These are phyloP conservation scores for Drosophila kokeensis DNA, from an alignment of 2,888 invertebrate species.

Conservation along the genomic window DNA sequence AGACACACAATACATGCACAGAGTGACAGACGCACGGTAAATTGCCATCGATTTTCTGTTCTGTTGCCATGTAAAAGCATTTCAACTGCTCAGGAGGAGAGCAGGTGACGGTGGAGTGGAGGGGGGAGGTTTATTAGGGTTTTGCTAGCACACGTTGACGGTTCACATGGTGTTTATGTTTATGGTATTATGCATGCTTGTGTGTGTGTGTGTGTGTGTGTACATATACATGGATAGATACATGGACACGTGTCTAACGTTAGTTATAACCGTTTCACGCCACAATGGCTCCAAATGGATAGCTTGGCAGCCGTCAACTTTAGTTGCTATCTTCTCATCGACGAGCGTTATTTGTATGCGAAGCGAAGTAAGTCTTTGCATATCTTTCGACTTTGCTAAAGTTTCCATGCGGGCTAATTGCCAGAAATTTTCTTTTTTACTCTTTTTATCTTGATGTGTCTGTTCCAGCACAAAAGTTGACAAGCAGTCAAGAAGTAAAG, in stretches of 20 bases:
- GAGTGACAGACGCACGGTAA: constrained; percentile 61
- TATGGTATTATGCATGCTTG: constrained; percentile 39
- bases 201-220: not conserved
- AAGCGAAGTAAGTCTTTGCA: constrained; percentile 8
- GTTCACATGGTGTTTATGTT: constrained; percentile 61
- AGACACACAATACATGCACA: constrained; percentile 26
- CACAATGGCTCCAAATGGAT: constrained; percentile 11
- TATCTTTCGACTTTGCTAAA: constrained; percentile 42
- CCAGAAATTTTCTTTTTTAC: not conserved
- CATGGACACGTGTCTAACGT: constrained; percentile 14
- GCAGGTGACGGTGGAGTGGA: not conserved
- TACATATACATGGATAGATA: constrained; percentile 28
- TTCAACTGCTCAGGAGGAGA: constrained; percentile 38
- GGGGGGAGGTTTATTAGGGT: not conserved
- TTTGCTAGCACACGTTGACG: constrained; percentile 41
- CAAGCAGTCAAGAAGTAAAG: not conserved
- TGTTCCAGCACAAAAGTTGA: not conserved
- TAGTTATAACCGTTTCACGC: constrained; percentile 41
- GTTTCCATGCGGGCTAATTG: constrained; percentile 48
- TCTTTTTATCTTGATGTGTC: not conserved
- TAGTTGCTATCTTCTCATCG: constrained; percentile 5
- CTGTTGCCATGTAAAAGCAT: constrained; percentile 72
- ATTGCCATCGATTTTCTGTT: constrained; percentile 75
- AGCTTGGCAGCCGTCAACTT: constrained; percentile 27
- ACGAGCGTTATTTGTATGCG: constrained; percentile 5